These are phyloP conservation scores for Wiebesia pumilae DNA, from an alignment of 1,140 invertebrate genomes.

Conservation along the genomic window DNA sequence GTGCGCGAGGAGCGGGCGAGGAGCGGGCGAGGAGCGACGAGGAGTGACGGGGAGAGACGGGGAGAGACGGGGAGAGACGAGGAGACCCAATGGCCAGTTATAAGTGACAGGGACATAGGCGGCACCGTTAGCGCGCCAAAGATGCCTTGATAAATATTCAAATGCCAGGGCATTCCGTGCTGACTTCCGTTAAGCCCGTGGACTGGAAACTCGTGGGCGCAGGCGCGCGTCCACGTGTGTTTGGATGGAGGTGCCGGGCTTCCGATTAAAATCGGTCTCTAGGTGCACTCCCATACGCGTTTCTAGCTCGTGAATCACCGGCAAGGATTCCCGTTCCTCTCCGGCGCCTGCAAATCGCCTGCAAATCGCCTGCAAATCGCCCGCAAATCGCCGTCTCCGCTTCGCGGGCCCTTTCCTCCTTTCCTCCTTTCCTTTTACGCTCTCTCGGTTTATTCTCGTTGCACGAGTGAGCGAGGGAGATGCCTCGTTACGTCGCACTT, in stretches of 20 bases:
- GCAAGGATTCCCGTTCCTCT: background rate
- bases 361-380: too few relatives aligned
- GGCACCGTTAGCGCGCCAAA: constrained; percentile 55
- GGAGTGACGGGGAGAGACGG: too few relatives aligned
- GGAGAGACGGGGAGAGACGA: too few relatives aligned
- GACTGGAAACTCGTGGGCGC: background rate
- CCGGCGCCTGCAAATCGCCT: too few relatives aligned
- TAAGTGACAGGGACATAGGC: constrained; percentile 20
- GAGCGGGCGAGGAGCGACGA: background rate
- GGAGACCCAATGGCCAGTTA: too few relatives aligned
- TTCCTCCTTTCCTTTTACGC: background rate
- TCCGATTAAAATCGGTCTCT: too few relatives aligned
- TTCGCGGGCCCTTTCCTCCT: background rate
- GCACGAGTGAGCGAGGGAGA: background rate
- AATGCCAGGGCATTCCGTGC: constrained; percentile 45
- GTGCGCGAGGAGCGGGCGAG: background rate
- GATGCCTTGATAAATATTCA: constrained; percentile 62
- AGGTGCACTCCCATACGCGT: too few relatives aligned
- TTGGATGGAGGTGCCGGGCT: too few relatives aligned
- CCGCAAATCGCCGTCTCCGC: background rate
- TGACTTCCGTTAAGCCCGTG: too few relatives aligned
- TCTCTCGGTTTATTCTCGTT: background rate
- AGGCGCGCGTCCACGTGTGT: too few relatives aligned
- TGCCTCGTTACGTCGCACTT: background rate
- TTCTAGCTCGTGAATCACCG: constrained; percentile 30